Conservation (phyloP, 2,888 invertebrate genomes). For the Busseola fusca region DNA sequence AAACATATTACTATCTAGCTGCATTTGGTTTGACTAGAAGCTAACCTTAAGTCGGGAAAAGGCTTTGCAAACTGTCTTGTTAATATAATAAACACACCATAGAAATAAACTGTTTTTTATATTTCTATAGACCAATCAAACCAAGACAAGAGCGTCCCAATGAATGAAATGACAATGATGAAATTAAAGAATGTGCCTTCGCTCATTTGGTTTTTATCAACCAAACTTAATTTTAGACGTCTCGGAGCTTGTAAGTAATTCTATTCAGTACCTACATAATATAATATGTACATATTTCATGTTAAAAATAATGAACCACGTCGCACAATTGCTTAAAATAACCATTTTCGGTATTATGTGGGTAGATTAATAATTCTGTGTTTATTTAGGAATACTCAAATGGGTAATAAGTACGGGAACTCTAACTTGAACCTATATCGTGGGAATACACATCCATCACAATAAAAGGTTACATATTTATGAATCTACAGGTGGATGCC, state of each 20-base stretch:
- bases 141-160: background rate
- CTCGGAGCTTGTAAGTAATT: background rate
- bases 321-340: background rate
- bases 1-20: too few relatives aligned
- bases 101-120: too few relatives aligned
- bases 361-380: background rate
- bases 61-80: background rate
- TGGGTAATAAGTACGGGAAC: background rate
- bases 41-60: too few relatives aligned
- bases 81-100: background rate
- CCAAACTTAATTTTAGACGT: background rate
- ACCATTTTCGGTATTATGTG: background rate
- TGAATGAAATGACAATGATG: background rate
- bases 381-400: background rate
- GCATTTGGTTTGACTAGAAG: too few relatives aligned
- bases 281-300: background rate
- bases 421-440: background rate
- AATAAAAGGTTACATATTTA: slow-evolving; percentile 23
- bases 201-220: background rate
- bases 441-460: slow-evolving; percentile 3
- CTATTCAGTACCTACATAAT: background rate
- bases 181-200: background rate
- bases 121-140: background rate
- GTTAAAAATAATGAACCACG: background rate
- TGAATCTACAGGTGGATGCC: slow-evolving; percentile 17